A percentile compares a stretch with the other conserved stretches of the same genome.
These are phyloP conservation scores for Amphipyra berbera DNA, from an alignment of 2,888 invertebrate genomes.

Conservation along the genomic window DNA sequence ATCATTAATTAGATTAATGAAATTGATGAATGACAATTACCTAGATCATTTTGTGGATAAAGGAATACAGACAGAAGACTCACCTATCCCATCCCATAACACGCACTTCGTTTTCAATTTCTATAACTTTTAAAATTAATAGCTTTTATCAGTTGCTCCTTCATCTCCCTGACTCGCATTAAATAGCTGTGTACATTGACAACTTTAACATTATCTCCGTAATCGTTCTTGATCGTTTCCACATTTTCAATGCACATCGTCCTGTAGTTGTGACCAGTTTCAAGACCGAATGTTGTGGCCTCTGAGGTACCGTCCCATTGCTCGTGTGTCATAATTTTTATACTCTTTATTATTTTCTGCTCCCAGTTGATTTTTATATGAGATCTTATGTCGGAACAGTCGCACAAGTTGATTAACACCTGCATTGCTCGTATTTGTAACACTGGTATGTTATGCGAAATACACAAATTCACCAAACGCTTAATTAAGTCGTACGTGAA, in stretches of 20 bases:
- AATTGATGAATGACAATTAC: too few relatives aligned
- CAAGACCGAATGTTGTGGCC: conserved; percentile 70
- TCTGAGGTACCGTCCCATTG: conserved; percentile 81
- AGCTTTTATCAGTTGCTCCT: conserved; percentile 71
- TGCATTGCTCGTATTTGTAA: conserved; percentile 78
- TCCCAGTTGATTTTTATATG: conserved; percentile 74
- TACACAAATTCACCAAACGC: conserved; percentile 68
- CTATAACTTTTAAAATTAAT: conserved; percentile 54
- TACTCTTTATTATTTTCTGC: conserved; percentile 55
- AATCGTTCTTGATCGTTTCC: conserved; percentile 78
- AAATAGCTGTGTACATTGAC: conserved; percentile 81
- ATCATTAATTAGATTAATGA: too few relatives aligned
- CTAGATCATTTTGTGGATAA: too few relatives aligned
- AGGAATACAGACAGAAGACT: too few relatives aligned
- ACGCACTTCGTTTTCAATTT: background rate
- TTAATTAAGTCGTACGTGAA: conserved; percentile 68
- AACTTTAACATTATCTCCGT: conserved; percentile 70
- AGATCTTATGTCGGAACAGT: conserved; percentile 79
- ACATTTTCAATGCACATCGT: conserved; percentile 78
- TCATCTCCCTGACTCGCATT: conserved; percentile 64
- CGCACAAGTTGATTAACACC: conserved; percentile 81
- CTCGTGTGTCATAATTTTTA: conserved; percentile 74
- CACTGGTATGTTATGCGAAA: conserved; percentile 69
- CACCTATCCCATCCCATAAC: too few relatives aligned
- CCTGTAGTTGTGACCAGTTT: conserved; percentile 80